These are phyloP conservation scores for Pterostichus niger DNA, from an alignment of 2,888 invertebrate species.

Conservation along the genomic window DNA sequence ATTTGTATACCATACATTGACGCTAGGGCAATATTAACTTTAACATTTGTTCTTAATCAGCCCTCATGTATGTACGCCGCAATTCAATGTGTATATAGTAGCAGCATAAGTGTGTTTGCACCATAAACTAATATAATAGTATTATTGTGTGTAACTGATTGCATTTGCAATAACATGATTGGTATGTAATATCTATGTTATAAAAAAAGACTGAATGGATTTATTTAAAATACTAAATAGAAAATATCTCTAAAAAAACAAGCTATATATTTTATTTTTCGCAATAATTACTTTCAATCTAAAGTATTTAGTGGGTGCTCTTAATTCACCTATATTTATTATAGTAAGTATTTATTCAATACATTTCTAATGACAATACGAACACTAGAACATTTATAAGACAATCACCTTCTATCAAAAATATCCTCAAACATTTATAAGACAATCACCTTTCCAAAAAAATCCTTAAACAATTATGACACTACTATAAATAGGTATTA, in stretches of 20 bases:
- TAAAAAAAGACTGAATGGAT: slow-evolving; percentile 79
- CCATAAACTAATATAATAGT: slow-evolving; percentile 77
- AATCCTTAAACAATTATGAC: too few species aligned
- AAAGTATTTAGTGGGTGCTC: too few species aligned
- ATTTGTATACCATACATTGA: slow-evolving; percentile 64
- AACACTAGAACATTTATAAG: too few species aligned
- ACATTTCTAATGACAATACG: too few species aligned
- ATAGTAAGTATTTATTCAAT: too few species aligned
- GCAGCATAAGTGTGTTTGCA: slow-evolving; percentile 75
- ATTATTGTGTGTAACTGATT: slow-evolving; percentile 77
- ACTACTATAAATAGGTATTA: too few species aligned
- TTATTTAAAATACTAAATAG: slow-evolving; percentile 78
- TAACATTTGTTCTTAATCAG: slow-evolving; percentile 64
- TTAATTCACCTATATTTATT: too few species aligned
- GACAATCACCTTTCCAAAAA: too few species aligned
- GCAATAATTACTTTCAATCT: too few species aligned
- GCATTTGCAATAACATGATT: slow-evolving; percentile 78
- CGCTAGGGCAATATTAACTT: slow-evolving; percentile 65
- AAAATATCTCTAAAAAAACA: slow-evolving; percentile 68
- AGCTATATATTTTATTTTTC: too few species aligned
- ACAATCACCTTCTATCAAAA: too few species aligned
- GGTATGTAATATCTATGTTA: slow-evolving; percentile 78
- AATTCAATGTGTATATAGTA: slow-evolving; percentile 73
- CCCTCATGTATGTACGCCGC: slow-evolving; percentile 73
- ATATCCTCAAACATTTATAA: too few species aligned